Evolutionary conservation across 2,797 vertebrate species (phyloP).

Genomic region (Lepilemur ruficaudatus): DNA sequence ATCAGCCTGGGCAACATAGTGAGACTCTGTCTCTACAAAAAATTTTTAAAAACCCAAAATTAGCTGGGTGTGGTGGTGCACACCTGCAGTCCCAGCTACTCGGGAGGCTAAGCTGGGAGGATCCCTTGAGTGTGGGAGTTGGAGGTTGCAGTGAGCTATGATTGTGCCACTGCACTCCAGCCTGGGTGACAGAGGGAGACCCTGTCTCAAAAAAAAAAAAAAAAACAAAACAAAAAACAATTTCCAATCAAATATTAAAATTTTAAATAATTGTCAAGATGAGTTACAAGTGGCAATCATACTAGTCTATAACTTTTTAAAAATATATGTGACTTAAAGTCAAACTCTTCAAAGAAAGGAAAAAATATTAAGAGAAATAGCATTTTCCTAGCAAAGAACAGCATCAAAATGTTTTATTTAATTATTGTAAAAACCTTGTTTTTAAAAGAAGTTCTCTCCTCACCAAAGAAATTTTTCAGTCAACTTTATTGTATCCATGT

Average conservation of each 20-base stretch:
- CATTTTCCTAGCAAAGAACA: constrained; percentile 1
- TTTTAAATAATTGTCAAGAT: background rate
- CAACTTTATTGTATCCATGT: background rate
- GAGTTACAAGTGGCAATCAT: background rate
- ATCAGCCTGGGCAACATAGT: too few species aligned
- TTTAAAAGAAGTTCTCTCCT: background rate
- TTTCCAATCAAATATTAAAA: background rate
- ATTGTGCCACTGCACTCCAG: too few species aligned
- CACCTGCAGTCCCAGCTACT: too few species aligned
- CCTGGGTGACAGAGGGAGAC: too few species aligned
- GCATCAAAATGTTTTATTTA: constrained; percentile 31
- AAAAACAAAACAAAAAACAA: too few species aligned
- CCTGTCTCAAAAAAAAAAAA: too few species aligned
- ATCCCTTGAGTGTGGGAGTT: too few species aligned
- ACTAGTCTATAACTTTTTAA: background rate
- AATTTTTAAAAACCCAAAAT: too few species aligned
- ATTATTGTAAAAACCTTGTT: background rate
- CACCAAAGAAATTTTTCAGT: background rate
- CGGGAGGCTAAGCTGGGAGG: too few species aligned
- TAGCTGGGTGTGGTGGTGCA: too few species aligned
- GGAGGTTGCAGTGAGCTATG: too few species aligned
- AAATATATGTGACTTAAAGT: background rate
- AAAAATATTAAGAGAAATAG: background rate
- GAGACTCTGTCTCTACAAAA: too few species aligned
- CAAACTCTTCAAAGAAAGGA: background rate